Base-by-base conservation (phyloP, 2,888 invertebrate genomes). In the Eilema griseolum region DNA sequence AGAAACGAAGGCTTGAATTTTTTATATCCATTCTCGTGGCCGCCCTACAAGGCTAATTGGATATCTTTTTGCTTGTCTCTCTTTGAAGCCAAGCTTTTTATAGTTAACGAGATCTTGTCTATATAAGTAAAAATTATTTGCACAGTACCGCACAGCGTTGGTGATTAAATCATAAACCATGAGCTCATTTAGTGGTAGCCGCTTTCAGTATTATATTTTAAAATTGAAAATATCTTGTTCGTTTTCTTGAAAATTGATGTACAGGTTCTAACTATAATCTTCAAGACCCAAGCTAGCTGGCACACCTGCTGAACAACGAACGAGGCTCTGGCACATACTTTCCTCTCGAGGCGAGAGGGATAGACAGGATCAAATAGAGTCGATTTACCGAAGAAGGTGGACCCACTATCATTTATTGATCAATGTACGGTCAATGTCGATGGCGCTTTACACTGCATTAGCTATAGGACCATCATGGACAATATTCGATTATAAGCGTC, bases 11-110 rank as follows among this genome's bases (percentile, higher is more conserved):
- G 61, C 61, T 76, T 81, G 81, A 81, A 71, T 84, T 83, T 86
- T 88, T 85, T 81, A 82, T 78, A 76, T 67, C 71, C 76, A 71
- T 86, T 77, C 80, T 78, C 76, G 74, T 63, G 67, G 72, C 75
- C 67, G 71, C 78, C 70, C 65, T 66, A 70, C 71, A n/a, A 74
- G 72, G 76, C 82, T 88, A 87, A 87, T 87, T 87, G 84, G 84
- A 85, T 84, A 79, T 80, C 78, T 83, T 78, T 85, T 80, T 76
- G 61, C 74, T 75, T 63, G 59, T 64, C 57, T 73, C 64, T 72
- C 75, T 80, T 76, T 75, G 72, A 77, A 66, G 57, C 68, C 52
- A 23, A 61, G 67, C 69, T 80, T 79, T 83, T 77, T 77, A 71
- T 66, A 76, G 67, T 57, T 76, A 72, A 68, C 69, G 73, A 80